Conservation (phyloP, 2,113 vertebrate genomes). For the Donacobius atricapilla region DNA sequence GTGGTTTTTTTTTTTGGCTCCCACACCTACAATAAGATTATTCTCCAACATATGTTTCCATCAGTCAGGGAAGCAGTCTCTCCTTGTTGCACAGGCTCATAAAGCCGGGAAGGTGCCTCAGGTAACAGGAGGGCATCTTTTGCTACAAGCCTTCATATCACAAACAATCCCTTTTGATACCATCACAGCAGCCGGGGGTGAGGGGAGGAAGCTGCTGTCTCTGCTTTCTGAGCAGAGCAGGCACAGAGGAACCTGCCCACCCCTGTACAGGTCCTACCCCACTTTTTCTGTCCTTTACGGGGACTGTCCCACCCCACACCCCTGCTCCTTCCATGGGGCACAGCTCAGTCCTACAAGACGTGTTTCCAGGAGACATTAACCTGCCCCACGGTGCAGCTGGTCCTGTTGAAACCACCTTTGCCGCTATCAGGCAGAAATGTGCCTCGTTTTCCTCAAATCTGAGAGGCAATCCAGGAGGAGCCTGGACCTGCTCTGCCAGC, state of each 20-base stretch:
- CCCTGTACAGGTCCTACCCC: fast-evolving
- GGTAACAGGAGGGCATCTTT: background rate
- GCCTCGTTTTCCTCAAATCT: background rate
- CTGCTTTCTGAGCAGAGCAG: background rate
- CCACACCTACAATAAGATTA: background rate
- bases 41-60: background rate
- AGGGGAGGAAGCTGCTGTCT: background rate
- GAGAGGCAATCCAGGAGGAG: background rate
- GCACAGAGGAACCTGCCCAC: background rate
- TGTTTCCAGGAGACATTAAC: fast-evolving
- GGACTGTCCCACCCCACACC: background rate
- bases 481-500: background rate
- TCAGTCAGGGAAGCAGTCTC: background rate
- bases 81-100: background rate
- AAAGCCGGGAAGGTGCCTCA: background rate
- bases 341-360: fast-evolving
- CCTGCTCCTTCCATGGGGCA: too few relatives aligned
- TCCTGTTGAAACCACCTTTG: background rate
- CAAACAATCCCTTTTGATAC: background rate
- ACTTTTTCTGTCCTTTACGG: background rate
- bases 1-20: background rate
- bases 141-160: background rate
- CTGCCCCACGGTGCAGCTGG: fast-evolving
- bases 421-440: background rate
- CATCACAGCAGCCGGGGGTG: background rate